Evolutionary conservation across 2,888 invertebrate genomes (phyloP).

Genomic region (Parascotia fuliginaria): DNA sequence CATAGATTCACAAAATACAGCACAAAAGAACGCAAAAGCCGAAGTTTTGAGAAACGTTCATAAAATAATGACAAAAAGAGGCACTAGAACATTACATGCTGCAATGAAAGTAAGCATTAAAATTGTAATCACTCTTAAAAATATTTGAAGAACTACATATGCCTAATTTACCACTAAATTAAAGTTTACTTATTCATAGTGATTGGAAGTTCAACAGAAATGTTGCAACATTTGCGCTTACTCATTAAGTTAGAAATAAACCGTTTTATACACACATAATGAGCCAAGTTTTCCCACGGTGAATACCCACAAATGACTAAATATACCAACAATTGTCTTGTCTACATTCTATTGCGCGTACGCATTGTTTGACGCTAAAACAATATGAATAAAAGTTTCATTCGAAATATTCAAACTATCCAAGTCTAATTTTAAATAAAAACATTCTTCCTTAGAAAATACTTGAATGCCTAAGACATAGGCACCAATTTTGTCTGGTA

Average conservation of each 20-base stretch:
- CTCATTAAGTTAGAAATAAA: constrained; percentile 31
- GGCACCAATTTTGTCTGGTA: no score
- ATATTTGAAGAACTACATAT: no score
- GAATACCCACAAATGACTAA: constrained; percentile 37
- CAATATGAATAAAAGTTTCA: constrained; percentile 21
- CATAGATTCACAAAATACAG: no score
- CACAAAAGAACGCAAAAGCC: no score
- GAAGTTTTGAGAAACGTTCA: no score
- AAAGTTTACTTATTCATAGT: not conserved
- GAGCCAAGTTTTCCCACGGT: constrained; percentile 37
- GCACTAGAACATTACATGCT: no score
- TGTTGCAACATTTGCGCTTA: constrained; percentile 24
- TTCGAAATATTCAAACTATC: constrained; percentile 16
- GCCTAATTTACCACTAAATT: no score
- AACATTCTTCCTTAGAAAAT: not conserved
- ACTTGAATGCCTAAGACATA: no score
- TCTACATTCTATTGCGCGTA: constrained; percentile 22
- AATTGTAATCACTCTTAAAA: no score
- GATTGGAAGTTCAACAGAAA: not conserved
- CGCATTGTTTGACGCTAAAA: constrained; percentile 24
- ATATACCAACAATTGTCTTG: constrained; percentile 26
- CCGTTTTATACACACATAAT: constrained; percentile 30
- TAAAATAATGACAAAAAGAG: no score
- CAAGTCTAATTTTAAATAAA: not conserved
- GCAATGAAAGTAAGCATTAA: no score